Evolutionary conservation across 2,888 invertebrate genomes (phyloP), one percentile per base, ranked within the genome.

Genomic region (Argyresthia goedartella): DNA sequence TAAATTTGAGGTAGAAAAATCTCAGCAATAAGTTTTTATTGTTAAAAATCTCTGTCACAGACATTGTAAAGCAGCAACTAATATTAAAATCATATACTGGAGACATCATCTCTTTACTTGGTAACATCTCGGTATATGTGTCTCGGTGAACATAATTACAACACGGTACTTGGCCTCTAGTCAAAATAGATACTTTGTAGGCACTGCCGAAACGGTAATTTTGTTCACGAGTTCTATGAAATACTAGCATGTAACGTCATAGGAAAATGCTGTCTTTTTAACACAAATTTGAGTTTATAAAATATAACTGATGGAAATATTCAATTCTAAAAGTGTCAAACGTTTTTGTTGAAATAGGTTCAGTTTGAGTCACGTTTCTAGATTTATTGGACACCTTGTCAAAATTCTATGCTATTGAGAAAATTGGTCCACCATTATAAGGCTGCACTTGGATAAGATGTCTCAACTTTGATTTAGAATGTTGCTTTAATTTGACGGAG

Each of bases 1-100:
- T 49, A 54, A 49, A 43, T 61, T 58, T 49, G 56, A 59, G 56
- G 45, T 61, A 0, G 60, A 60, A 57, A 56, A 47, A 56, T 60
- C 16, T 55, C 55, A 1, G 58, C 55, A 2, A 56, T 59, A 33
- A 54, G 51, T 9, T 57, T 57, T 46, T 13, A 50, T 9, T 59
- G 53, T 57, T 59, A 51, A 44, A 58, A 53, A 57, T 57, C 50
- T 41, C 44, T 7, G 41, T 53, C 9, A 45, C 51, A 11, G 51
- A 8, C 2, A 35, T 55, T 14, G n/a, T 42, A 50, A 54, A 53
- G 15, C 50, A 53, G 36, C 13, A 25, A 11, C 15, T 50, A 10
- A 50, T 14, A 11, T 53, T 52, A 42, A 53, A 51, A 36, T 57
- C 57, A 4, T 56, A 57, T 49, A 56, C 57, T 15, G 55, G 57